Base-by-base conservation (phyloP, 2,113 vertebrate species). In the Reinhardtius hippoglossoides region DNA sequence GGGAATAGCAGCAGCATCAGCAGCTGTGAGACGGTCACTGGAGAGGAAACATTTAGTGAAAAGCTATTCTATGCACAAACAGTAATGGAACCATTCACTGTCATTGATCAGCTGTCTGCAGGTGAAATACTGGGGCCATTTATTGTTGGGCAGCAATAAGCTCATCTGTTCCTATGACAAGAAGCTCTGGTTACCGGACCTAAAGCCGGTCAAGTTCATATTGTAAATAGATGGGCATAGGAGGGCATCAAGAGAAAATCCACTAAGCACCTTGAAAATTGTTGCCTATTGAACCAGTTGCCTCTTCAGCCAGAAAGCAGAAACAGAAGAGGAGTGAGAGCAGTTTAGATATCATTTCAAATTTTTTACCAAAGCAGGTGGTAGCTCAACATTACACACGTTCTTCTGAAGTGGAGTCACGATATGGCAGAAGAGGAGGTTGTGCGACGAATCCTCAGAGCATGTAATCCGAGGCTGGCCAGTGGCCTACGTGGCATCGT, bases 1-100 rank as follows among this genome's bases (percentile, higher is more conserved):
- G 13, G 63, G 26, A 80, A 80, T 35, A 48, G 48, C 74, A 57
- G 5, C 59, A 63, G 24, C 74, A 57, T 5, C 54, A 63, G 24
- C 23, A 27, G 64, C 16, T 58, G 46, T 24, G 14, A 37, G n/a
- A 62, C 27, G 20, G 54, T 18, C 10, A 31, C 31, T 31, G 31
- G 31, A 31, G n/a, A 65, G 8, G 5, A 2, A 66, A 46, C 21
- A 10, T 50, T 50, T 20, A 24, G 27, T 52, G 23, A 27, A 64
- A 37, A 64, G 16, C 3, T 54, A 5, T 35, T 21, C 7, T 8
- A 20, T 50, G 23, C 60, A 44, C 24, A 73, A 64, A 42, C 20
- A 67, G 10, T 10, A 4, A 26, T 9, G 6, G 21, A n/a, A 58
- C 15, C 1, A 18, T 0, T 44, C 18, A n/a, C 31, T 13, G 7